Conservation (phyloP, 2,888 invertebrate species). For the Himalopsyche tibetana region DNA sequence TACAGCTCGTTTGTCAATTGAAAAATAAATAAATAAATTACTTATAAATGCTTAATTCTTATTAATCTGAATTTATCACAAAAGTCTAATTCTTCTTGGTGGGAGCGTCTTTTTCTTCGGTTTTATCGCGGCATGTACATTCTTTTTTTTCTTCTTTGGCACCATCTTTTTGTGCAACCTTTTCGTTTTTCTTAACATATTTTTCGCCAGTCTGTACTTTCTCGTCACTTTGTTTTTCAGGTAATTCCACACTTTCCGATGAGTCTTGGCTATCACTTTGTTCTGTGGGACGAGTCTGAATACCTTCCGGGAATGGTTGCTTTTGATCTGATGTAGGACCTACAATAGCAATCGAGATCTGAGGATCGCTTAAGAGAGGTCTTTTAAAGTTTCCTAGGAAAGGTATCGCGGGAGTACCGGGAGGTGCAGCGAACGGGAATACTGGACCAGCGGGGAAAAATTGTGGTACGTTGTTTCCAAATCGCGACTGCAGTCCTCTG, state of each 20-base stretch:
- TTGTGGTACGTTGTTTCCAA: neutral
- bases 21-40: too few species aligned
- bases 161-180: neutral
- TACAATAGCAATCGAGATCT: neutral
- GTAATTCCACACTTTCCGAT: neutral
- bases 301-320: neutral
- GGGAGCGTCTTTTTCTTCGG: conserved; percentile 16
- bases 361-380: neutral
- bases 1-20: neutral
- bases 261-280: neutral
- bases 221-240: conserved; percentile 22
- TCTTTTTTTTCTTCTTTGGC: conserved; percentile 51
- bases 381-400: conserved; percentile 34
- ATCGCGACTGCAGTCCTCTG: conserved; percentile 48
- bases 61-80: neutral
- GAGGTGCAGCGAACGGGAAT: conserved; percentile 1
- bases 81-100: neutral
- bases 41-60: neutral
- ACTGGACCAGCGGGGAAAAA: conserved; percentile 31
- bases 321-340: neutral
- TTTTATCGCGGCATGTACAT: conserved; percentile 53
- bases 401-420: neutral
- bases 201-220: neutral
- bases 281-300: neutral
- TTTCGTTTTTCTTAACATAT: neutral